These are phyloP conservation scores for Chirona hameri DNA, from an alignment of 2,888 invertebrate genomes.

Conservation along the genomic window DNA sequence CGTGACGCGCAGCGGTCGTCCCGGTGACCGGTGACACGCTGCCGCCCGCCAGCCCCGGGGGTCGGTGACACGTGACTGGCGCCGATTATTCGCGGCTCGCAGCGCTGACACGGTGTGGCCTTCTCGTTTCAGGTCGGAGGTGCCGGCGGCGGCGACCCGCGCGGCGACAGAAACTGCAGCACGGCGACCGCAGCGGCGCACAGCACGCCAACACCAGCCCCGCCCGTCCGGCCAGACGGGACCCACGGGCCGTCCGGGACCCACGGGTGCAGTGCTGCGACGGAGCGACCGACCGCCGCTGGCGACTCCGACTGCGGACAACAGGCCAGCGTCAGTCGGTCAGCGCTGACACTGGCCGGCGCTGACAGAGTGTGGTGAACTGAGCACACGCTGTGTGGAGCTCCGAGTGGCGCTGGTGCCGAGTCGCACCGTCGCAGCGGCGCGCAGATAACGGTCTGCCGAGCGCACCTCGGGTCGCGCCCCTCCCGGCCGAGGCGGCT, in stretches of 20 bases:
- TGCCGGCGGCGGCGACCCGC: neutral
- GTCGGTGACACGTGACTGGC: neutral
- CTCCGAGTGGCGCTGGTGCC: neutral
- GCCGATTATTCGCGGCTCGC: neutral
- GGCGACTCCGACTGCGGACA: neutral
- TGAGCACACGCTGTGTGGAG: too few relatives aligned
- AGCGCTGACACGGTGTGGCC: neutral
- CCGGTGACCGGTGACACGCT: too few relatives aligned
- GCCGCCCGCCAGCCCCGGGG: too few relatives aligned
- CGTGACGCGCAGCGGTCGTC: neutral
- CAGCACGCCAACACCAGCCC: neutral
- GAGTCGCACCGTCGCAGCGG: neutral
- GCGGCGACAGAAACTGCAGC: neutral
- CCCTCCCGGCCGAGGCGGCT: neutral
- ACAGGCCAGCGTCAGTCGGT: too few relatives aligned
- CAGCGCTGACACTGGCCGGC: too few relatives aligned
- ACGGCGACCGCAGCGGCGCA: neutral
- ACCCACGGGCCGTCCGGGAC: neutral
- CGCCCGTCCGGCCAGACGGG: neutral
- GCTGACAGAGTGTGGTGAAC: too few relatives aligned
- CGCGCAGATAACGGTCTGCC: neutral
- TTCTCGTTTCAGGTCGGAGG: conserved; percentile 24
- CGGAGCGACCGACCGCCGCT: neutral
- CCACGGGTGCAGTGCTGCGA: neutral
- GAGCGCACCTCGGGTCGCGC: neutral